Conservation (phyloP, 2,113 vertebrate species). For the Caranx melampygus region DNA sequence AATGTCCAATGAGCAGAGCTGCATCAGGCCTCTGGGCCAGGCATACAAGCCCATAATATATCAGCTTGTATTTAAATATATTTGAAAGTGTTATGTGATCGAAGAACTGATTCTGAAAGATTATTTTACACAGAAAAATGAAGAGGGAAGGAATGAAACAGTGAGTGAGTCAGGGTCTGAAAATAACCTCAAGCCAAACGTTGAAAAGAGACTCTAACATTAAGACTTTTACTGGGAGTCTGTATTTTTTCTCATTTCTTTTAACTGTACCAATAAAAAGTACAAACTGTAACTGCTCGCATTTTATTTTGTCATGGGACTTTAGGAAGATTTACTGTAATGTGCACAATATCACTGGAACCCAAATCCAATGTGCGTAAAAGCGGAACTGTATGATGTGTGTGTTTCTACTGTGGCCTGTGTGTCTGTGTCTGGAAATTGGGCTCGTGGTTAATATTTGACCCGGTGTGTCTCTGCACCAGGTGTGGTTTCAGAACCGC, state of each 20-base stretch:
- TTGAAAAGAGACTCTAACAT: background rate
- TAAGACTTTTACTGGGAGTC: background rate
- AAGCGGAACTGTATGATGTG: constrained; percentile 24
- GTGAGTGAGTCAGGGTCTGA: background rate
- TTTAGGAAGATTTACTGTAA: background rate
- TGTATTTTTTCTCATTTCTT: background rate
- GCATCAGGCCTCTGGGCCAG: constrained; percentile 1
- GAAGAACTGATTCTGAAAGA: background rate
- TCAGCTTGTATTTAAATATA: background rate
- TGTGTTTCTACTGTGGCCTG: background rate
- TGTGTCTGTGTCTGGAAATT: background rate
- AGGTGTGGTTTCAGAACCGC: constrained; percentile 99
- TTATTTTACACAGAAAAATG: background rate
- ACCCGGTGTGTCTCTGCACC: constrained; percentile 66
- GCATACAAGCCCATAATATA: background rate
- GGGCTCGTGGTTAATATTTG: constrained; percentile 71
- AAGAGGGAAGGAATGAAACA: background rate
- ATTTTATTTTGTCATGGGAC: background rate
- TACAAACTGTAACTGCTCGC: background rate
- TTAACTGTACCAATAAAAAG: background rate
- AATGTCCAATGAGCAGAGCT: background rate
- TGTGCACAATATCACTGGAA: background rate
- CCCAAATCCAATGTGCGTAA: constrained; percentile 22
- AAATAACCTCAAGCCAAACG: background rate
- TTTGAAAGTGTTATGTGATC: background rate